Evolutionary conservation across 2,113 vertebrate species (phyloP), one percentile per base, ranked within the genome.

Genomic region (Leucosticte australis): DNA sequence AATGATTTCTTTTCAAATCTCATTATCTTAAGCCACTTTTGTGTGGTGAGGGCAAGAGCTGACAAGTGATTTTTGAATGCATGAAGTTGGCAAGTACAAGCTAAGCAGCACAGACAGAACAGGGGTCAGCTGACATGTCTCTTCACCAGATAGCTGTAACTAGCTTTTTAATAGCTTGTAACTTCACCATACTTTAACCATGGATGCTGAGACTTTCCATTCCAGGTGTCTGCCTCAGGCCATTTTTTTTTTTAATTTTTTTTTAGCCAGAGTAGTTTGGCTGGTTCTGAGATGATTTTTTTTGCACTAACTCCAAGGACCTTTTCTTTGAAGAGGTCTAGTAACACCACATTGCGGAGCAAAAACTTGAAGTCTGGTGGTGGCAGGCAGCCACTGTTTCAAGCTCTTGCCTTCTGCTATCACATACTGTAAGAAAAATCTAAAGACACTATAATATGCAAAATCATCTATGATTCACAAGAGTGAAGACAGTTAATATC

Each of bases 61-160:
- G 84, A 95, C 74, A 94, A 95, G 87, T 69, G 70, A 85, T 92
- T 94, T 92, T 76, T 94, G 74, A 89, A 91, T 47, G 70, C n/a
- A 69, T 22, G n/a, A 81, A 82, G 59, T 5, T 70, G 87, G 89
- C 84, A 94, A 82, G 52, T 19, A 77, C 15, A 84, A 89, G 52
- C 56, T 71, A 82, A 71, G 74, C 21, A 85, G 33, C 47, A 47
- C 77, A 91, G 81, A 84, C 70, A 79, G 60, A 92, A 70, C 8
- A 88, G 71, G 87, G 94, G 81, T 96, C 89, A 94, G 70, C 57
- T 3, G 19, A 80, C 78, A 42, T 24, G 73, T 76, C 81, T 95
- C 69, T 90, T 89, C 39, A 83, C 85, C 79, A 90, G 75, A 91
- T 89, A 94, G 41, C 53, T 83, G 63, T 41, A 41, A 41, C 13